Conservation (phyloP, 1,140 invertebrate species). For the Phortica variegata region DNA sequence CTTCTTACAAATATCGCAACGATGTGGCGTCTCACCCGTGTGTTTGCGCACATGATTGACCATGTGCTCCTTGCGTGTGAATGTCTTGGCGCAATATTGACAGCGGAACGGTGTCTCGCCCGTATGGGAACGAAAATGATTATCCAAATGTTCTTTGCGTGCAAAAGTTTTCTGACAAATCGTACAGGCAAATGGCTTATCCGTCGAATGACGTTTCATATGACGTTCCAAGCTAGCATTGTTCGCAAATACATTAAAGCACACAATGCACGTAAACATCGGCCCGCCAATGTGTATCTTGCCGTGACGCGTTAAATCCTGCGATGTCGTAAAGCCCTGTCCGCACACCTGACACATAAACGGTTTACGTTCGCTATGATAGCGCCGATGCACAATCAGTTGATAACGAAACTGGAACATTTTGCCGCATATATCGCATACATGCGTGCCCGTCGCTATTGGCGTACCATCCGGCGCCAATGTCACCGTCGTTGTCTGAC, state of each 20-base stretch:
- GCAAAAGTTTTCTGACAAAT: slow-evolving; percentile 86
- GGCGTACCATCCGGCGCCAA: slow-evolving; percentile 60
- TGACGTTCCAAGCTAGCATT: slow-evolving; percentile 70
- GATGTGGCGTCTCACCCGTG: slow-evolving; percentile 81
- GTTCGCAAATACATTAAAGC: slow-evolving; percentile 75
- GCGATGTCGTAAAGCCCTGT: slow-evolving; percentile 74
- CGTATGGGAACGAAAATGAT: slow-evolving; percentile 79
- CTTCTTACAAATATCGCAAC: slow-evolving; percentile 81
- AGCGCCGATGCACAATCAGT: slow-evolving; percentile 76
- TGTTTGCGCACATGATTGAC: slow-evolving; percentile 85
- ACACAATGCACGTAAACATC: slow-evolving; percentile 73
- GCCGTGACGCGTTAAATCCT: slow-evolving; percentile 75
- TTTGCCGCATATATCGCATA: slow-evolving; percentile 81
- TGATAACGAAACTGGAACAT: slow-evolving; percentile 84
- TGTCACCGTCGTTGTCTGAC: slow-evolving; percentile 59
- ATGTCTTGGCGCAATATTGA: slow-evolving; percentile 84
- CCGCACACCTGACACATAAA: slow-evolving; percentile 83
- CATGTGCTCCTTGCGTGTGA: slow-evolving; percentile 83
- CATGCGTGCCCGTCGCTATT: slow-evolving; percentile 67
- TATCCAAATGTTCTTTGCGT: slow-evolving; percentile 80
- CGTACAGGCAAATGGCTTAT: slow-evolving; percentile 78
- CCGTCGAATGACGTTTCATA: slow-evolving; percentile 75
- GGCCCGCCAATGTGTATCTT: slow-evolving; percentile 76
- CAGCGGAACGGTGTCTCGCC: slow-evolving; percentile 76
- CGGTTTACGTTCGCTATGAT: slow-evolving; percentile 81